Percentiles rank a stretch among this genome's conserved stretches.
Evolutionary conservation across 2,113 vertebrate species (phyloP).

Genomic region (Callocephalon fimbriatum): DNA sequence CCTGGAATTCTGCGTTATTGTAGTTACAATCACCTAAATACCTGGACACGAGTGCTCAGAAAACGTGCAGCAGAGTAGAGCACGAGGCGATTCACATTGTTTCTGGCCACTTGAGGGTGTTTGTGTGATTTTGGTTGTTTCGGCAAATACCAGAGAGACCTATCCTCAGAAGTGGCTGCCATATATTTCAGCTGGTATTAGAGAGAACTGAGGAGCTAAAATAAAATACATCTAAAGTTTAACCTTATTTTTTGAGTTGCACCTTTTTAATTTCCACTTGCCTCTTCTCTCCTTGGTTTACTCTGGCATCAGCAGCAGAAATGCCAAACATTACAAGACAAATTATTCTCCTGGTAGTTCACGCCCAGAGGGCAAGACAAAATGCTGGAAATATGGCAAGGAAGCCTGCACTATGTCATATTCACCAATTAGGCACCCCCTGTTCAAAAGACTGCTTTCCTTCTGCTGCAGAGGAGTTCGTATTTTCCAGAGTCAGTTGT

Average conservation of each 20-base stretch:
- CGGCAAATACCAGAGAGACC: neutral
- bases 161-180: neutral
- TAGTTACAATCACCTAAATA: too few relatives aligned
- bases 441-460: neutral
- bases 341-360: conserved; percentile 8
- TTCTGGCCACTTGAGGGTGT: neutral
- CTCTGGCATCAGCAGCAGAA: neutral
- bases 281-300: neutral
- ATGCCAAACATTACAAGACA: conserved; percentile 17
- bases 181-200: neutral
- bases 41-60: too few relatives aligned
- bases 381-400: conserved; percentile 28
- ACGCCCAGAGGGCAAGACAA: conserved; percentile 3
- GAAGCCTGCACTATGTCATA: conserved; percentile 21
- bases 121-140: neutral
- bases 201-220: neutral
- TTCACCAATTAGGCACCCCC: neutral
- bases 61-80: too few relatives aligned
- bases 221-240: neutral
- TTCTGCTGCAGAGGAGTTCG: neutral
- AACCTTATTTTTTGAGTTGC: neutral
- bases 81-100: fast-evolving
- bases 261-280: neutral
- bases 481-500: neutral
- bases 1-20: too few relatives aligned